A percentile compares a stretch with the other conserved stretches of the same genome.
Conservation (phyloP, 2,888 invertebrate genomes). For the Rhamnusium bicolor region DNA sequence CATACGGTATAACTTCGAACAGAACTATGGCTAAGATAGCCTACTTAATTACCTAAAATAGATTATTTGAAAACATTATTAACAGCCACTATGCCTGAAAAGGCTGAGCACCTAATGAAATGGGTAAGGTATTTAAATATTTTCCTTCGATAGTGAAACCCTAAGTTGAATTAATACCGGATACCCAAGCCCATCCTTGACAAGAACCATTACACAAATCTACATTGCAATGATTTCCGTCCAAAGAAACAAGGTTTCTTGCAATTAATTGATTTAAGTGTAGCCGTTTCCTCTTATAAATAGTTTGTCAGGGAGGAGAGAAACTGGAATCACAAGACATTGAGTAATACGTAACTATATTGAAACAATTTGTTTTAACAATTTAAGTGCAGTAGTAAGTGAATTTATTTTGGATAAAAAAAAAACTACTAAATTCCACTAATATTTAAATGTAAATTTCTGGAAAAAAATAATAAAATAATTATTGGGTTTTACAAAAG, state of each 20-base stretch:
- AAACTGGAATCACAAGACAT: background rate
- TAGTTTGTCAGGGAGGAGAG: background rate
- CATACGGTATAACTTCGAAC: too few species aligned
- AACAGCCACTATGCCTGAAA: too few species aligned
- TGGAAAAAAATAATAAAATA: too few species aligned
- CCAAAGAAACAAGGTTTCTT: background rate
- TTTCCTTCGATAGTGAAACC: background rate
- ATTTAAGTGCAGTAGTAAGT: background rate
- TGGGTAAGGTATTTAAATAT: too few species aligned
- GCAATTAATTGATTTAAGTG: background rate
- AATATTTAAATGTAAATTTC: too few species aligned
- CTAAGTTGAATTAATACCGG: background rate
- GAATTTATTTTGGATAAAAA: background rate
- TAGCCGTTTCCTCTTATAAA: background rate
- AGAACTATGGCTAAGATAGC: too few species aligned
- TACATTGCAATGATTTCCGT: background rate
- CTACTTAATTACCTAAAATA: too few species aligned
- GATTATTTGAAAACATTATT: too few species aligned
- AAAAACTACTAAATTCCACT: too few species aligned
- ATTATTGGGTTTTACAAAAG: too few species aligned
- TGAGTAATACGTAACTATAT: background rate
- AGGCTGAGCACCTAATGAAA: too few species aligned
- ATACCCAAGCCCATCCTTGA: background rate
- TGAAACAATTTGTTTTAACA: background rate
- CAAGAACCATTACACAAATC: background rate